Percentiles rank a stretch among this genome's conserved stretches.
These are phyloP conservation scores for Recurvirostra avosetta DNA, from an alignment of 2,113 vertebrate species.

Conservation along the genomic window DNA sequence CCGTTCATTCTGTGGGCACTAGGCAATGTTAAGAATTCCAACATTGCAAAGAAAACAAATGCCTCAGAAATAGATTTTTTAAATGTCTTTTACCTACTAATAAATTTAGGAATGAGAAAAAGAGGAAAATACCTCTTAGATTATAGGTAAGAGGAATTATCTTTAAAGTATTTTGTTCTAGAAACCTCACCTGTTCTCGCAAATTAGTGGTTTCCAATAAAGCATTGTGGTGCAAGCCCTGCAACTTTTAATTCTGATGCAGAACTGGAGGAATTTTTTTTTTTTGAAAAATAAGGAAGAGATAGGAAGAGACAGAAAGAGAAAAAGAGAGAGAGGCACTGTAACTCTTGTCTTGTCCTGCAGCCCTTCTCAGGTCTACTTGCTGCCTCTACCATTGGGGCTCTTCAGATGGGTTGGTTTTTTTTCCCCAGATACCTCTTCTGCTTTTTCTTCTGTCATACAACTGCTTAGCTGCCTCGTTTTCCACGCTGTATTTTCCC, in stretches of 20 bases:
- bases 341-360: not conserved
- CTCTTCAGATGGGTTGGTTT: rapidly evolving
- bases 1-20: not conserved
- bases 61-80: not conserved
- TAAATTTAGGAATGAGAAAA: not conserved
- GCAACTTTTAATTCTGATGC: not conserved
- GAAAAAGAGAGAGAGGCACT: not conserved
- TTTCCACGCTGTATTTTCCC: not conserved
- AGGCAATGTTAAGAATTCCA: not conserved
- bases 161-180: not conserved
- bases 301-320: not conserved
- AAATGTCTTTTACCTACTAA: not conserved
- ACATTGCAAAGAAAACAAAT: not conserved
- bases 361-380: not conserved
- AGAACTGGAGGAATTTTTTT: not conserved
- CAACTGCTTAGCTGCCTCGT: not conserved
- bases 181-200: not conserved
- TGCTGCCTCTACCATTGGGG: no score
- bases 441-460: not conserved
- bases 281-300: not conserved
- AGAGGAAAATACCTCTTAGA: not conserved
- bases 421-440: not conserved
- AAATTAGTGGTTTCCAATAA: not conserved
- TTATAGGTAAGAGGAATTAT: not conserved
- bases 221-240: not conserved